Evolutionary conservation across 1,140 invertebrate genomes (phyloP), one percentile per base, ranked within the genome.

Genomic region (Drosophila nasuta): DNA sequence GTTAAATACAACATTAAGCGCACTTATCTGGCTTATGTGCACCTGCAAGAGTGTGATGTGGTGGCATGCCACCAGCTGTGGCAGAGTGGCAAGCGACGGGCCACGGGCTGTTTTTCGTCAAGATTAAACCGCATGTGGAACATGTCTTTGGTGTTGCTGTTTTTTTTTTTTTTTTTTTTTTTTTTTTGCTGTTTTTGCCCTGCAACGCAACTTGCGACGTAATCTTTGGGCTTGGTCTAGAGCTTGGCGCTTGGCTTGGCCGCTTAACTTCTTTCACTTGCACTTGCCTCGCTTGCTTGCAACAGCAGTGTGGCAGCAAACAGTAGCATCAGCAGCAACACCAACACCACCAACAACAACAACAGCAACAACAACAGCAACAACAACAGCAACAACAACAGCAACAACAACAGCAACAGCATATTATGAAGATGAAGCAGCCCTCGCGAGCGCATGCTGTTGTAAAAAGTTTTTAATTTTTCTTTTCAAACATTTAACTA

Each of bases 391-490:
- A 38, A 2, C 46, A 62, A 25, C 35, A 62, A n/a, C 25, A 17
- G 6, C 15, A 38, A 5, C 46, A 62, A 13, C 60, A 25, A 13
- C 17, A 13, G 4, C 60, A 62, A 30, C 5, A 60, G 15, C 13
- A 49, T 33, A 54, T 33, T 8, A 33, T 15, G 64, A 35, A 48
- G 17, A 48, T 49, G 66, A n/a, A 77, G 49, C 35, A 63, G 57
- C 64, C 54, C 71, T 25, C 68, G 81, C 81, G 57, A 60, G 80
- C 80, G 60, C 74, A 75, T 81, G 81, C 77, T 87, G 83, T 77
- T 87, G 83, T 87, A 83, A 87, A 88, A 87, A 87, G 83, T 87
- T 87, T 87, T 87, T 87, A 87, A 88, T 87, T 87, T 87, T 87
- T 87, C 83, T 87, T 87, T 87, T 88, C 83, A 87, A 87, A 87